Evolutionary conservation across 2,888 invertebrate genomes (phyloP).

Genomic region (Chaitophorus viminalis): DNA sequence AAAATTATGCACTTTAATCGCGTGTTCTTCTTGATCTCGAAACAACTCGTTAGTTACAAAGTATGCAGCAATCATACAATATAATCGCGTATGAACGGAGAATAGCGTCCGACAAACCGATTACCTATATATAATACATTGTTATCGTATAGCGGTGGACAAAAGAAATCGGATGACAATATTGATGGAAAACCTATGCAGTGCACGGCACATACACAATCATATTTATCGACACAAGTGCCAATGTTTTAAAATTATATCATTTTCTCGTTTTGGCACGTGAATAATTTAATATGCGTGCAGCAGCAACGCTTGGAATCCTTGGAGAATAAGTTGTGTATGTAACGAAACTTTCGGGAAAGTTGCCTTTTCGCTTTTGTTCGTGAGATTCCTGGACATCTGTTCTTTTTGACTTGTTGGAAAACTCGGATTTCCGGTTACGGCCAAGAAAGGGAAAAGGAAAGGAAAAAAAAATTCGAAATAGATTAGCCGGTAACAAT

Average conservation of each 20-base stretch:
- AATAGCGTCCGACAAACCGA: no score
- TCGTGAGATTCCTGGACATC: conserved; percentile 55
- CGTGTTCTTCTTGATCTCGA: no score
- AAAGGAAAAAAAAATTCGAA: conserved; percentile 50
- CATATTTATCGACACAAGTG: not conserved
- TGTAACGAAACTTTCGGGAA: conserved; percentile 13
- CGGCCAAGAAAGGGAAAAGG: conserved; percentile 20
- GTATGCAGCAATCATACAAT: not conserved
- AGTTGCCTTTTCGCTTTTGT: conserved; percentile 45
- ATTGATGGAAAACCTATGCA: no score
- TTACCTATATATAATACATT: no score
- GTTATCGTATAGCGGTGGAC: no score
- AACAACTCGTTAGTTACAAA: not conserved
- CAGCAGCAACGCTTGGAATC: conserved; percentile 4
- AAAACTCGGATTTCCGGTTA: conserved; percentile 61
- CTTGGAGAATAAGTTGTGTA: not conserved
- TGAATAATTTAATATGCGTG: conserved; percentile 28
- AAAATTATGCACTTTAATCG: no score
- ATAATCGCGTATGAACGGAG: not conserved
- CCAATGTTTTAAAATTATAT: conserved; percentile 1
- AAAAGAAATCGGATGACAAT: no score
- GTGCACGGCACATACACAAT: not conserved
- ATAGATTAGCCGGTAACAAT: conserved; percentile 53
- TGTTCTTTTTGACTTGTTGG: conserved; percentile 54
- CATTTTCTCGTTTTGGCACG: conserved; percentile 1